Evolutionary conservation across 2,888 invertebrate genomes (phyloP), one percentile per base, ranked within the genome.

Genomic region (Macroteleia sp.): DNA sequence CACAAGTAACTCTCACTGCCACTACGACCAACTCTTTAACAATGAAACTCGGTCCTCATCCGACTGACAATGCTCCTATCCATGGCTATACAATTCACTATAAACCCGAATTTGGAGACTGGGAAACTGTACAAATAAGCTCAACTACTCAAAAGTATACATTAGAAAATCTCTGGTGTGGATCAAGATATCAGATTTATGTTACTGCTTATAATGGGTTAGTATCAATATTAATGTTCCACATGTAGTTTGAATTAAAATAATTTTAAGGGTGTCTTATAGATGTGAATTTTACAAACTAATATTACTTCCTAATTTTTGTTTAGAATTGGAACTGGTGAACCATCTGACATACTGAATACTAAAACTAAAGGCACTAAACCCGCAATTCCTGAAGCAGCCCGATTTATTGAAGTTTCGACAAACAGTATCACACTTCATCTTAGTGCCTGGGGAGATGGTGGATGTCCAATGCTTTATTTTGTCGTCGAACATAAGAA

Each of bases 401-500:
- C 96, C 2, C 95, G 97, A 90, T 97, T 98, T 91, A 96, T 99
- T 90, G 96, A 97, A 89, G 96, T 97, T 0, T 97, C 97, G 20
- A 96, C 97, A n/a, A 97, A 97, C 80, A 97, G 97, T 83, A 97
- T 98, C 54, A 97, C 97, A 1, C 93, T 99, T 80, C 97, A 98
- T 89, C 94, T 99, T 83, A 96, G 95, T 87, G 96, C 98, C 78
- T 99, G 98, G 98, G 95, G 96, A 73, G 97, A 97, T 91, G 97
- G 98, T 62, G 98, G 98, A 74, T 99, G 98, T 90, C 97, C 97
- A 14, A 98, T 99, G 96, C 94, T 96, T 80, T 97, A 97, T 91
- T 98, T 98, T 91, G 97, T 98, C 79, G 97, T 98, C 52, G 97
- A 98, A 92, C 97, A 98, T 90, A 97, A 97, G 92, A 96, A 96